These are phyloP conservation scores for Herpetotheres cachinnans DNA, from an alignment of 2,113 vertebrate genomes.

Conservation along the genomic window DNA sequence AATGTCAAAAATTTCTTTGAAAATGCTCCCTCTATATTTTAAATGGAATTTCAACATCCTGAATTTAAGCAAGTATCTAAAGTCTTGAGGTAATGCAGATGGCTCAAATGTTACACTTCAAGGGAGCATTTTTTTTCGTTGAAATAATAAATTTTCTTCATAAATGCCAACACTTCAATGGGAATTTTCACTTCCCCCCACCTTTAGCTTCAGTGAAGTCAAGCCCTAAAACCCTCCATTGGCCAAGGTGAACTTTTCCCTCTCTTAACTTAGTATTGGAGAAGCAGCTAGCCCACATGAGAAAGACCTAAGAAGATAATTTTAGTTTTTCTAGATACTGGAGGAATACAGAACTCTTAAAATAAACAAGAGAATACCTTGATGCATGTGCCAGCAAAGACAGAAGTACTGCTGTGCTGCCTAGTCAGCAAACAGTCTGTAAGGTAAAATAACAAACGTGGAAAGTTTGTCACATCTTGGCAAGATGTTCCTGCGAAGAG, in stretches of 20 bases:
- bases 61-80: background rate
- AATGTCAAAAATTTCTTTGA: background rate
- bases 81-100: background rate
- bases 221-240: background rate
- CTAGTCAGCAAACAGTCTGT: background rate
- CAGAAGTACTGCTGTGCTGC: background rate
- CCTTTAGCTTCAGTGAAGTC: background rate
- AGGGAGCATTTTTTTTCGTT: background rate
- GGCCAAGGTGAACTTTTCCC: background rate
- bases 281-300: background rate
- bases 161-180: background rate
- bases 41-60: background rate
- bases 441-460: background rate
- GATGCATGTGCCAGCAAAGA: background rate
- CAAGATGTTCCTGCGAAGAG: background rate
- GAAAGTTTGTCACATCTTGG: background rate
- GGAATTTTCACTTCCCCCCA: background rate
- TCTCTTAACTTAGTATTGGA: background rate
- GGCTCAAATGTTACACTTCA: background rate
- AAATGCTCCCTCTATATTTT: background rate
- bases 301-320: background rate
- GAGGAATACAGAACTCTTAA: background rate
- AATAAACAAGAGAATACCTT: background rate
- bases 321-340: background rate
- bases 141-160: background rate